phyloP scores from a whole-genome alignment of 2,113 vertebrate species.

The Andinoacara biseriatus region DNA sequence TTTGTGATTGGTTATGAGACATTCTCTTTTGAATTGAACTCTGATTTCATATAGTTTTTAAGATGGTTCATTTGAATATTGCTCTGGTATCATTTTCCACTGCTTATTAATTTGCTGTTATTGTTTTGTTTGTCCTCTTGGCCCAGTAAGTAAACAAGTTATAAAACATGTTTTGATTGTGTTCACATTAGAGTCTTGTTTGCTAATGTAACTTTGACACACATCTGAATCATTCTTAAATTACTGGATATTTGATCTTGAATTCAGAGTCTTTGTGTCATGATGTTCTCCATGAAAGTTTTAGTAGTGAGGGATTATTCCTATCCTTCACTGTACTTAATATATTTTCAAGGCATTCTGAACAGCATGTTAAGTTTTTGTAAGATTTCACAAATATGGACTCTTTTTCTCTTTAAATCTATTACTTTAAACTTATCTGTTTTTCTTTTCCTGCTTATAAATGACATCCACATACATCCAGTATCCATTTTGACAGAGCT shows the following conservation, averaged over 20 bases:
- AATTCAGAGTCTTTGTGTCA: accelerated
- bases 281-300: background rate
- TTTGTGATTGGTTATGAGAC: accelerated
- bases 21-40: accelerated
- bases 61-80: accelerated
- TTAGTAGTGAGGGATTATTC: background rate
- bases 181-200: background rate
- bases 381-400: background rate
- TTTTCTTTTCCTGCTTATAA: accelerated
- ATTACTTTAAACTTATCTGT: background rate
- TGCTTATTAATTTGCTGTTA: background rate
- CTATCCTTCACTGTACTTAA: background rate
- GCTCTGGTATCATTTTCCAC: background rate
- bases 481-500: accelerated
- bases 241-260: background rate
- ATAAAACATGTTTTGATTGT: accelerated
- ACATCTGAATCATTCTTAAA: background rate
- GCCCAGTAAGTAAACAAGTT: background rate
- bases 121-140: background rate
- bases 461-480: background rate
- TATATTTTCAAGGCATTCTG: background rate
- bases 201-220: accelerated
- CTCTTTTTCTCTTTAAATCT: accelerated
- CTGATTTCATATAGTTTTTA: accelerated
- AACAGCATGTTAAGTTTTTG: background rate